Base-by-base conservation (phyloP, 2,113 vertebrate species). In the Spilogale gracilis region DNA sequence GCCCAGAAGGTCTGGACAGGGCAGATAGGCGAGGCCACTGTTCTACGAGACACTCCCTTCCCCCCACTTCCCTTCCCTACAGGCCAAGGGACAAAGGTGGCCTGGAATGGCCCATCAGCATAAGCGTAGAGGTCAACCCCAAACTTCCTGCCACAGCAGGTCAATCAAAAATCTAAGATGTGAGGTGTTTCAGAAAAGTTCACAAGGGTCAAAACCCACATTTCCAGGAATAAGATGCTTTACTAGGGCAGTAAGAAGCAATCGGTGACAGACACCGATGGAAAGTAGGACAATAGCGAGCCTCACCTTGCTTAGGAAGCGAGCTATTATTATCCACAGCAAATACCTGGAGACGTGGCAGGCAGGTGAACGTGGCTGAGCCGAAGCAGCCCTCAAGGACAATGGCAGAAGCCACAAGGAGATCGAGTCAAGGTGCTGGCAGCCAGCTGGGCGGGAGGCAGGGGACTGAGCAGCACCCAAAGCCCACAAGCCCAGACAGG, bases 221-320 rank as follows among this genome's bases (percentile, higher is more conserved):
- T 21, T 43, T 50, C 14, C 71, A 79, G 88, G 79, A 97, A 43
- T 14, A 78, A 97, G 80, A 6, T 89, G 32, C 30, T 94, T 82
- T 89, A 45, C 88, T 58, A 92, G 63, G 79, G 65, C 30, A 76
- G 96, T n/a, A 52, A 98, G 96, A 93, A 23, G 90, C 8, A 91
- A 91, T 61, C 58, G 20, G 92, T 76, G 94, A 93, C 21, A 94
- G 56, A 54, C 86, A 80, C 87, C 12, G 23, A n/a, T 12, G 21
- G 61, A 80, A 86, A 97, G 90, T 7, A 96, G 96, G 95, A 58
- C 76, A 23, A 89, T 45, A 95, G 85, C 30, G 71, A 96, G 95
- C 97, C 76, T 93, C 92, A 87, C 73, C 76, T 95, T 97, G 96
- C 96, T 96, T 93, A 84, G 92, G 92, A 97, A 96, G 95, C 74